Evolutionary conservation across 2,113 vertebrate species (phyloP), one percentile per base, ranked within the genome.

Genomic region (Notechis scutatus): DNA sequence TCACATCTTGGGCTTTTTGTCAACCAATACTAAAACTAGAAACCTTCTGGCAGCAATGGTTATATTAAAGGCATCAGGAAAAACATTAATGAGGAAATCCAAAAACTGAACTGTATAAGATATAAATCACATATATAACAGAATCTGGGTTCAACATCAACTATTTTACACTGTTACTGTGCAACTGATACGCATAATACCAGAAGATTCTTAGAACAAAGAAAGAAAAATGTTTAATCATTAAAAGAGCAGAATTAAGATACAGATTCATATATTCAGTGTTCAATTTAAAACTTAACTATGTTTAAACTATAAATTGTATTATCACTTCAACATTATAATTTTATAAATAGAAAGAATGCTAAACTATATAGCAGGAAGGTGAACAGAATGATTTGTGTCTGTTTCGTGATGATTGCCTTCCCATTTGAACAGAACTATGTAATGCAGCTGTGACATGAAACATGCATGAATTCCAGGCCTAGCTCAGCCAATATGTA

Each of bases 401-500:
- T 20, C 29, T 85, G 2, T 86, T 34, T 64, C 52, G 42, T 59
- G 7, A 11, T 52, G 26, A 52, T 90, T 86, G 34, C 52, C n/a
- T 61, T 52, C n/a, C 57, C 92, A 54, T 90, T 93, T 93, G 74
- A 86, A 52, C 12, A 90, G 55, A 85, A 86, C 20, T 50, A 34
- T 93, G 23, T 93, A 24, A 52, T 81, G 87, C 56, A 89, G 45
- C 54, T 61, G 42, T 34, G 56, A 42, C 81, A 90, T 90, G 89
- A 90, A 90, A 93, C 74, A 86, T 87, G 45, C 56, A 93, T 90
- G 88, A 93, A 90, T 29, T 47, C 45, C 57, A 85, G 52, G 81
- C n/a, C 55, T 64, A 64, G 89, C 81, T 87, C 89, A 90, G 89
- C 56, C 89, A 93, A 47, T 52, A 90, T 86, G 56, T 55, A 90